Percentiles rank a stretch among this genome's conserved stretches.
phyloP scores from a whole-genome alignment of 2,888 invertebrate species.

The Sinodicranocentrus sp. region DNA sequence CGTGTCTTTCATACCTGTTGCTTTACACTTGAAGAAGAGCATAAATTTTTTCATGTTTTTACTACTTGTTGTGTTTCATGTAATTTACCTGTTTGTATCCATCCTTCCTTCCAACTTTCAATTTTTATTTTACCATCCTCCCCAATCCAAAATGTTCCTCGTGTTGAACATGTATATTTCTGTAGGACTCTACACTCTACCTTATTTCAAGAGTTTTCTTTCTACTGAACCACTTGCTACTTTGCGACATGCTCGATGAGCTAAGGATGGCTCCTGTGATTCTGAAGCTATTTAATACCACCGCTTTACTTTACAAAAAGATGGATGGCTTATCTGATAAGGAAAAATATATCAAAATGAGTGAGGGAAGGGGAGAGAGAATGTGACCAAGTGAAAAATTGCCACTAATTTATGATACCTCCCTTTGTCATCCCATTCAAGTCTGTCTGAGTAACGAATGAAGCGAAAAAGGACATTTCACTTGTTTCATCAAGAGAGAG shows the following conservation, averaged over 20 bases:
- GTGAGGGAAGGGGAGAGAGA: constrained; percentile 52
- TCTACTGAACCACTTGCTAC: constrained; percentile 16
- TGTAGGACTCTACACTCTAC: too few relatives aligned
- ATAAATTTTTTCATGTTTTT: constrained; percentile 56
- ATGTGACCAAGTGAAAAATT: constrained; percentile 70
- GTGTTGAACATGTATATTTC: too few relatives aligned
- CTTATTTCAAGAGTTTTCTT: constrained; percentile 5
- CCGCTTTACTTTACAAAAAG: constrained; percentile 17
- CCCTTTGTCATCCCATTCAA: constrained; percentile 52
- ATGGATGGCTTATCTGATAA: constrained; percentile 59
- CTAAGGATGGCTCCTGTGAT: constrained; percentile 32
- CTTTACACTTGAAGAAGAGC: constrained; percentile 49
- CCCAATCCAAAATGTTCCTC: background rate
- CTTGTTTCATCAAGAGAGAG: constrained; percentile 60
- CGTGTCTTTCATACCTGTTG: constrained; percentile 56
- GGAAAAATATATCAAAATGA: constrained; percentile 38
- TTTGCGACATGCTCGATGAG: constrained; percentile 13
- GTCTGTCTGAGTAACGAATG: constrained; percentile 41
- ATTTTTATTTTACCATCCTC: constrained; percentile 40
- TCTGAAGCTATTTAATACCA: constrained; percentile 46
- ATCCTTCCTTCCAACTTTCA: constrained; percentile 46
- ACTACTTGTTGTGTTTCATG: constrained; percentile 55
- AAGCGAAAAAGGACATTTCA: constrained; percentile 57
- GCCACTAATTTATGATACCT: constrained; percentile 68
- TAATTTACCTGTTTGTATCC: constrained; percentile 65